Conservation (phyloP, 2,888 invertebrate genomes). For the Galerucella pusilla region DNA sequence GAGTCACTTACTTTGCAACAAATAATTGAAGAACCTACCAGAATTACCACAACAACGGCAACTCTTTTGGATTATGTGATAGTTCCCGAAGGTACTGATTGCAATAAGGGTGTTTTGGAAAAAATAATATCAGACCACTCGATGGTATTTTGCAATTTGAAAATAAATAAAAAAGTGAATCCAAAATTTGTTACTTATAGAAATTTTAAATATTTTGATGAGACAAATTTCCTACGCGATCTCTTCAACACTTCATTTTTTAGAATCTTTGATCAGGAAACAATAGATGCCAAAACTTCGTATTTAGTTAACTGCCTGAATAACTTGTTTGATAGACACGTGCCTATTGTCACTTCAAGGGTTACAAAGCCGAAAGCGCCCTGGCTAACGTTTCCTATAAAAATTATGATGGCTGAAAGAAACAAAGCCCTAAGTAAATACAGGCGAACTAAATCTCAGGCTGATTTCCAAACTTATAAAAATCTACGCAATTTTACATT, state of each 20-base stretch:
- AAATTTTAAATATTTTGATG: too few relatives aligned
- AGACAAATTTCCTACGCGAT: neutral
- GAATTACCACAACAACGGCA: too few relatives aligned
- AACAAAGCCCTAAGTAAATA: constrained; percentile 17
- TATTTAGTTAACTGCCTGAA: constrained; percentile 19
- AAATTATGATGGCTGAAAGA: constrained; percentile 24
- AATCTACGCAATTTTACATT: too few relatives aligned
- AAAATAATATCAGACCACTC: too few relatives aligned
- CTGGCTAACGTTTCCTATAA: constrained; percentile 25
- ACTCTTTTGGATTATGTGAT: too few relatives aligned
- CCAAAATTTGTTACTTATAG: too few relatives aligned
- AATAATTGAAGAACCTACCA: too few relatives aligned
- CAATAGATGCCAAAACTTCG: neutral
- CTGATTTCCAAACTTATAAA: constrained; percentile 5
- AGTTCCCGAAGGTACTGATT: too few relatives aligned
- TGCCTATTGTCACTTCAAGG: constrained; percentile 13
- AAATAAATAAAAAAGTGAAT: too few relatives aligned
- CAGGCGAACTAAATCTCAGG: constrained; percentile 15
- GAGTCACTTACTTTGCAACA: too few relatives aligned
- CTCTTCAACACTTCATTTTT: constrained; percentile 14
- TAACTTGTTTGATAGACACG: constrained; percentile 26
- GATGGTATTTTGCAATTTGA: too few relatives aligned
- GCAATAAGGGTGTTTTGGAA: too few relatives aligned
- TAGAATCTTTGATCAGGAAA: constrained; percentile 10
- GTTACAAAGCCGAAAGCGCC: constrained; percentile 25